These are phyloP conservation scores for Meteorus colon DNA, from an alignment of 2,888 invertebrate species.

Conservation along the genomic window DNA sequence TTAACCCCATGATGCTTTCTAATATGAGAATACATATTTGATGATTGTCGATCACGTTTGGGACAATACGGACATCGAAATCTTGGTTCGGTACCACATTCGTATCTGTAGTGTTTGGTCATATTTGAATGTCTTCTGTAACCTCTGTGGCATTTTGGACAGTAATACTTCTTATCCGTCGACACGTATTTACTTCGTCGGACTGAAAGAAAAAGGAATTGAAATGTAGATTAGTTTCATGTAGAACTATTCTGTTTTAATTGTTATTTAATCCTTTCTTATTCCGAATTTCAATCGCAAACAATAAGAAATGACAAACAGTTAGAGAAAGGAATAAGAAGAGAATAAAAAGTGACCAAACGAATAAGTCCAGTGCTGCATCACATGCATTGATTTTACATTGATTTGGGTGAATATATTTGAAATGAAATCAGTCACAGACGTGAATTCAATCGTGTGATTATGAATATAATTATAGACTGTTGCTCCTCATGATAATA, in stretches of 20 bases:
- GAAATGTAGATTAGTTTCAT: not conserved
- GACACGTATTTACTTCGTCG: slow-evolving; percentile 2
- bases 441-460: not conserved
- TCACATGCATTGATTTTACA: too few species aligned
- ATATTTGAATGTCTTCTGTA: slow-evolving; percentile 58
- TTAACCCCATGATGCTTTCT: slow-evolving; percentile 8
- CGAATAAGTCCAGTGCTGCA: not conserved
- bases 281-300: not conserved
- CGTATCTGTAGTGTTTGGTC: slow-evolving; percentile 59
- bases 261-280: not conserved
- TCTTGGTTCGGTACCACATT: slow-evolving; percentile 60
- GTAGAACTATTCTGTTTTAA: not conserved
- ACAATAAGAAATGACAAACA: not conserved
- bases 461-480: not conserved
- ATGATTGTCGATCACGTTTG: slow-evolving; percentile 48
- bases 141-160: slow-evolving; percentile 52
- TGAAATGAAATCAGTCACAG: not conserved
- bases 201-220: slow-evolving; percentile 19
- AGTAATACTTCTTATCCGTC: slow-evolving; percentile 32
- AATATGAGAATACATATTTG: slow-evolving; percentile 43
- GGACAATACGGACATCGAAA: slow-evolving; percentile 60
- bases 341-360: not conserved
- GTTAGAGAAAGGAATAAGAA: not conserved
- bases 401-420: not conserved
- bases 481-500: not conserved